These are phyloP conservation scores for Ephialtes manifestator DNA, from an alignment of 2,888 invertebrate species.

Conservation along the genomic window DNA sequence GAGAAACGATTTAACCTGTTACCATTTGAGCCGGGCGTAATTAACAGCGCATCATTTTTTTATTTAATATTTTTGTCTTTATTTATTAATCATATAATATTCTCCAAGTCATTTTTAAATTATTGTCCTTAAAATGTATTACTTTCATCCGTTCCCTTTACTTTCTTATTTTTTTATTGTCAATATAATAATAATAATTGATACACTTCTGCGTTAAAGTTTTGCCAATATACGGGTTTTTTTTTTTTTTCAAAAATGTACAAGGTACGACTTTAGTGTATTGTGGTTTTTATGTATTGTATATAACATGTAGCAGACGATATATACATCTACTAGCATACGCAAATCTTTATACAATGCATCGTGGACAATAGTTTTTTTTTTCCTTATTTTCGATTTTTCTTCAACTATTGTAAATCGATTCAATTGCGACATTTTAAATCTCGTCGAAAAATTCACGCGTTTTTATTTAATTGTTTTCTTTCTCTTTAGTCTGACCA, in stretches of 20 bases:
- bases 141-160: constrained; percentile 77
- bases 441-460: constrained; percentile 14
- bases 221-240: constrained; percentile 51
- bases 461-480: background rate
- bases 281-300: constrained; percentile 39
- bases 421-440: constrained; percentile 11
- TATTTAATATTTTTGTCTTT: constrained; percentile 25
- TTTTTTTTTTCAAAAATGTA: constrained; percentile 72
- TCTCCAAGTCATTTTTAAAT: constrained; percentile 60
- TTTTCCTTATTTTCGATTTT: background rate
- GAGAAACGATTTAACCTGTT: constrained; percentile 51
- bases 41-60: constrained; percentile 50
- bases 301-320: constrained; percentile 63
- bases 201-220: constrained; percentile 72
- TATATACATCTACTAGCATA: constrained; percentile 69
- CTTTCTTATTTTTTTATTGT: constrained; percentile 80
- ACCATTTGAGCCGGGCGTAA: constrained; percentile 44
- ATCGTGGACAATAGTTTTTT: constrained; percentile 50
- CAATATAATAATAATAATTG: constrained; percentile 80
- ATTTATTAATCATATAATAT: constrained; percentile 52
- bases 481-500: background rate
- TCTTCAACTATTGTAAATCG: constrained; percentile 9
- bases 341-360: constrained; percentile 67
- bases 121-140: constrained; percentile 81
- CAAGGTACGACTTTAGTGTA: constrained; percentile 67